These are phyloP conservation scores for Orchesella cincta DNA, from an alignment of 1,140 invertebrate species.

Conservation along the genomic window DNA sequence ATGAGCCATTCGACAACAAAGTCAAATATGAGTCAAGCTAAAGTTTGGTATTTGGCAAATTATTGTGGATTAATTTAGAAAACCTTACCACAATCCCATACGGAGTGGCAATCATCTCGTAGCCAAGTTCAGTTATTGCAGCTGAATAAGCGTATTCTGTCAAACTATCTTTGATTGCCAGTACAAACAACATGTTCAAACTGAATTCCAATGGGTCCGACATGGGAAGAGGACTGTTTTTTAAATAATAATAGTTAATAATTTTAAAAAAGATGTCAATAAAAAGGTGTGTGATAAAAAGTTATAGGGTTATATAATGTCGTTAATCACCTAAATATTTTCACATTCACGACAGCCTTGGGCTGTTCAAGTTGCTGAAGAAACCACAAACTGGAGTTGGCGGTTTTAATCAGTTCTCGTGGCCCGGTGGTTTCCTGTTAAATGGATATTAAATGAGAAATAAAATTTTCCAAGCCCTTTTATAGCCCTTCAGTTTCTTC, in stretches of 20 bases:
- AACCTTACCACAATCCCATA: slow-evolving; percentile 48
- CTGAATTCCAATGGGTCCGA: slow-evolving; percentile 81
- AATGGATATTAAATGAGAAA: slow-evolving; percentile 60
- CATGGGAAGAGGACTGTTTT: slow-evolving; percentile 77
- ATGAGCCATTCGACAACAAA: neutral
- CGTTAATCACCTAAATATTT: slow-evolving; percentile 70
- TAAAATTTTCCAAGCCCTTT: neutral
- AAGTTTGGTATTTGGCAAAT: neutral
- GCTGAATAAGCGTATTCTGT: slow-evolving; percentile 93
- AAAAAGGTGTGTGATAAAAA: no score
- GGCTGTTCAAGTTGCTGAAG: slow-evolving; percentile 93
- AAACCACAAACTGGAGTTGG: slow-evolving; percentile 82
- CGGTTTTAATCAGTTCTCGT: no score
- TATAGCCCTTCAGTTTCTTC: neutral
- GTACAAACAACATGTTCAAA: slow-evolving; percentile 79
- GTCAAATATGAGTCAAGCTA: neutral
- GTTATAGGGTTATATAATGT: slow-evolving; percentile 35
- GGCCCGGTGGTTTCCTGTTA: slow-evolving; percentile 77
- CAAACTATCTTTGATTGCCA: slow-evolving; percentile 80
- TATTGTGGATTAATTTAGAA: neutral
- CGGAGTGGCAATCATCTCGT: slow-evolving; percentile 32
- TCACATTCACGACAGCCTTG: slow-evolving; percentile 78
- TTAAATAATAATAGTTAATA: slow-evolving; percentile 44
- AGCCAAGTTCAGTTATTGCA: slow-evolving; percentile 77
- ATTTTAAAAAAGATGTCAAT: slow-evolving; percentile 50